Percentiles rank a stretch among this genome's conserved stretches.
phyloP scores from a whole-genome alignment of 2,113 vertebrate species.

The Calidris pygmaea region DNA sequence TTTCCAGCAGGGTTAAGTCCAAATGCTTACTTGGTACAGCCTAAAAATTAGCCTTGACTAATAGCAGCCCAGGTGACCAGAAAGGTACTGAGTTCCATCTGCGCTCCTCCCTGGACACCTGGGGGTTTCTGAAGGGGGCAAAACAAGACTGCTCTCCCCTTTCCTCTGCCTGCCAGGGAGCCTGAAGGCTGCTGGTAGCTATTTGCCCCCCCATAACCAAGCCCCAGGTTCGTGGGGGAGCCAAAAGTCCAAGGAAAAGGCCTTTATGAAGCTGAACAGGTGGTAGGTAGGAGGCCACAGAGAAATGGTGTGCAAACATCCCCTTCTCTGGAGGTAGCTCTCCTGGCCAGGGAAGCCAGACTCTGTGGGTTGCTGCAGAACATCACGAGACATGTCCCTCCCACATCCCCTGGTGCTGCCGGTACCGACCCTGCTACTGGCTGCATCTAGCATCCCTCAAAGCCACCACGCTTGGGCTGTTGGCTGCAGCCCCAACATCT shows the following conservation, averaged over 20 bases:
- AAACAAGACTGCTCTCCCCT: neutral
- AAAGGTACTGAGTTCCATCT: neutral
- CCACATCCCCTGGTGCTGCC: rapidly evolving
- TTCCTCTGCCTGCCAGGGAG: neutral
- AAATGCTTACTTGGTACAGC: neutral
- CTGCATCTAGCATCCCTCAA: rapidly evolving
- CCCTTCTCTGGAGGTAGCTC: neutral
- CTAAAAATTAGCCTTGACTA: neutral
- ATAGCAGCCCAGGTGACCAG: neutral
- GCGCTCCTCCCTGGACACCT: neutral
- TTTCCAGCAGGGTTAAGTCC: neutral
- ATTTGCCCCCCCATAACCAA: neutral
- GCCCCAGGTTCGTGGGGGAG: neutral
- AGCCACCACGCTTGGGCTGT: neutral
- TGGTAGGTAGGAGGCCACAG: neutral
- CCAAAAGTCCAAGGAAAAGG: neutral
- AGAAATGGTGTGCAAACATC: neutral
- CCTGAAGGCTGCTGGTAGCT: neutral
- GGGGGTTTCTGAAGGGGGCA: neutral
- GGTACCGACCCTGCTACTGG: neutral
- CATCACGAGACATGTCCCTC: rapidly evolving
- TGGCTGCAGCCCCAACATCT: neutral
- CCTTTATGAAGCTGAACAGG: neutral
- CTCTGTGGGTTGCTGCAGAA: rapidly evolving
- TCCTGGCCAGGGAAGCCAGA: neutral